Conservation (phyloP, 2,797 vertebrate genomes). For the Varecia variegata region DNA sequence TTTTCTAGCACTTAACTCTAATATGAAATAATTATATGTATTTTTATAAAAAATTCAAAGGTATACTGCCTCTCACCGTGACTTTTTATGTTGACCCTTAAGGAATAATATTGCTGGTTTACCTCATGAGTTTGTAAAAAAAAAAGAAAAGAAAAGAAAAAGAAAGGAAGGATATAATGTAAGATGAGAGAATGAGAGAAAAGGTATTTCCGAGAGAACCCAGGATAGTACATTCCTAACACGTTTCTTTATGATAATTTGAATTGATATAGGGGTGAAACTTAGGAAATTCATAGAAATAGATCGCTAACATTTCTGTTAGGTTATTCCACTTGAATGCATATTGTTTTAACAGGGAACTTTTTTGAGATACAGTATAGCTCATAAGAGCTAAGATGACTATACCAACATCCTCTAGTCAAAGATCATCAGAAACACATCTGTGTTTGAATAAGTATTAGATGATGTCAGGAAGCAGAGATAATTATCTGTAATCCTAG, state of each 20-base stretch:
- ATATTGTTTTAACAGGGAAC: background rate
- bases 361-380: background rate
- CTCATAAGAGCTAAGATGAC: background rate
- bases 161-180: background rate
- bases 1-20: background rate
- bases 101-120: too few species aligned
- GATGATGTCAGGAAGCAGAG: background rate
- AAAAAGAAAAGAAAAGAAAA: too few species aligned
- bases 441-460: background rate
- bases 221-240: background rate
- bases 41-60: background rate
- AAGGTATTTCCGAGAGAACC: background rate
- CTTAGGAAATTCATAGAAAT: background rate
- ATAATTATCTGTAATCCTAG: background rate
- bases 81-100: background rate
- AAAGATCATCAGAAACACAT: background rate
- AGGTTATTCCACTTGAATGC: background rate
- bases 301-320: background rate
- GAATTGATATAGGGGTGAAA: background rate
- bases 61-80: background rate
- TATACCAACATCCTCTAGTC: background rate
- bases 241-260: background rate
- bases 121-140: too few species aligned
- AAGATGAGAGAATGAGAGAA: background rate
- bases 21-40: background rate